phyloP scores from a whole-genome alignment of 2,888 invertebrate genomes.

The Conops quadrifasciatus region DNA sequence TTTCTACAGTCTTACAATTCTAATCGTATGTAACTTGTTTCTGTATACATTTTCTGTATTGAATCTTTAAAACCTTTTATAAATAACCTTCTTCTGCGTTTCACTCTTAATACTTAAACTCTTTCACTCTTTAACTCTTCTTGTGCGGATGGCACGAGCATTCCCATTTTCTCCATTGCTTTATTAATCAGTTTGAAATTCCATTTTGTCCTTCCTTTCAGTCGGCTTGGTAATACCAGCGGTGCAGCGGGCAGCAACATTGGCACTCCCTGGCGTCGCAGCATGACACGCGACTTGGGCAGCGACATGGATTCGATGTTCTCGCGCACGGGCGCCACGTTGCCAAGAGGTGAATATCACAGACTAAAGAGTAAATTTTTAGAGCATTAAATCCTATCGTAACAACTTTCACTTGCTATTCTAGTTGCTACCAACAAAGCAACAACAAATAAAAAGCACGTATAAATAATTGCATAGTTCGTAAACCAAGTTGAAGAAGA shows the following conservation, averaged over 20 bases:
- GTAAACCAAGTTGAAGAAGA: not conserved
- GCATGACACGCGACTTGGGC: constrained; percentile 74
- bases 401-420: constrained; percentile 11
- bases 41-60: not conserved
- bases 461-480: constrained; percentile 1
- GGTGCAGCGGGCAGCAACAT: constrained; percentile 49
- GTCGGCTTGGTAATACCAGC: constrained; percentile 58
- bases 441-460: constrained; percentile 23
- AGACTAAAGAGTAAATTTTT: constrained; percentile 66
- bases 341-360: constrained; percentile 76
- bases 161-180: constrained; percentile 44
- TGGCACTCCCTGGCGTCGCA: constrained; percentile 70
- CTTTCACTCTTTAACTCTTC: constrained; percentile 9
- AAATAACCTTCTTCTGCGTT: not conserved
- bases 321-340: constrained; percentile 68
- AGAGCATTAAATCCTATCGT: constrained; percentile 54
- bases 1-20: too few relatives aligned
- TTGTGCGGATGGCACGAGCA: too few relatives aligned
- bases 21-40: too few relatives aligned
- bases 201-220: constrained; percentile 45
- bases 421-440: constrained; percentile 8
- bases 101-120: constrained; percentile 1
- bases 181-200: constrained; percentile 40
- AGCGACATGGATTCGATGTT: constrained; percentile 79
- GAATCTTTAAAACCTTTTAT: not conserved